Base-by-base conservation (phyloP, 2,797 vertebrate genomes). In the Sternarchorhynchus goeldii region DNA sequence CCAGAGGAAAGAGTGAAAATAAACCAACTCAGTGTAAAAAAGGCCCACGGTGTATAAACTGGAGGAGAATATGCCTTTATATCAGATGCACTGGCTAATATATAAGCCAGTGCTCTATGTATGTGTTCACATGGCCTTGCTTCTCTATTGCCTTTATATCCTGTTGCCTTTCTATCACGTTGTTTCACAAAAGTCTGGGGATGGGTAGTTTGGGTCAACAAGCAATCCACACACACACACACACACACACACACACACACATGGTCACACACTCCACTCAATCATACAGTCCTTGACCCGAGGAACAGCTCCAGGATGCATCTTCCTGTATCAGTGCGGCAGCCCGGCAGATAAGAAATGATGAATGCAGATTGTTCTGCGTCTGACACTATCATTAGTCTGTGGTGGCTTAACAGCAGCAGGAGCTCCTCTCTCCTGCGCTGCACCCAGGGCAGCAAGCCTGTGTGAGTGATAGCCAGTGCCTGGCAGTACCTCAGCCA, bases 291-390 rank as follows among this genome's bases (percentile, higher is more conserved):
- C 87, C 87, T 88, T 88, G 86, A 87, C 86, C 84, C 63, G 41
- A 72, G 78, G 75, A 76, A 72, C 18, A 4, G 79, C 53, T 10
- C 41, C 32, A 25, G 76, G 75, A 83, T 84, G 62, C 70, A 65
- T 78, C 77, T 75, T 79, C 69, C 76, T 56, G 73, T n/a, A 29
- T 80, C 80, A 74, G 78, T 84, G 31, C 4, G 5, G 60, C 45
- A 18, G 76, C 84, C 84, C 78, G 80, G 81, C 84, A 88, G 88
- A 88, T 86, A 89, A 87, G 86, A 83, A 82, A 86, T 88, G 88
- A 89, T 86, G 83, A 87, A 87, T 60, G 66, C 80, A 85, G 83
- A 83, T 85, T 78, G 79, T 80, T 85, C 77, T 83, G 65, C 69
- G 16, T 41, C 64, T 84, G 83, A 90, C 88, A 90, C 83, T 75